Percentiles rank a stretch among this genome's conserved stretches.
Evolutionary conservation across 2,888 invertebrate species (phyloP).

Genomic region (Drosophila formosana): DNA sequence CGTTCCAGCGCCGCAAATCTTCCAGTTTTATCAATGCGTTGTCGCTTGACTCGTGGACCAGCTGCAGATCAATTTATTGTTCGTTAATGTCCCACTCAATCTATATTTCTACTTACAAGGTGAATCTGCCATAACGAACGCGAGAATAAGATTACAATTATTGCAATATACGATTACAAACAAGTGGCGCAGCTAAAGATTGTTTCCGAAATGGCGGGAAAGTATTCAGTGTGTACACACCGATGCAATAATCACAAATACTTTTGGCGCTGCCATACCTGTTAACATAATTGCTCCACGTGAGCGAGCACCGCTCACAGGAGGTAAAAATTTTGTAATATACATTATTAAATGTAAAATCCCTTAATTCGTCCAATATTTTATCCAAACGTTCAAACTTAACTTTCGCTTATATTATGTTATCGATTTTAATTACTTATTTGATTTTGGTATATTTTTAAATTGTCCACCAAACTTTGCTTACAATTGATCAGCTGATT

Average conservation of each 20-base stretch:
- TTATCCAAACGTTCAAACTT: no score
- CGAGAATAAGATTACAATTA: not conserved
- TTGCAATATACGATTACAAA: constrained; percentile 1
- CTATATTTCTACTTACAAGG: constrained; percentile 53
- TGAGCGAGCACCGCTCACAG: not conserved
- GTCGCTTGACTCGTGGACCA: constrained; percentile 87
- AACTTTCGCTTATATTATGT: no score
- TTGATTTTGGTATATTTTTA: no score
- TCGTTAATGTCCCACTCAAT: not conserved
- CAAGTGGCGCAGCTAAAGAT: not conserved
- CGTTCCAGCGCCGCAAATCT: constrained; percentile 91
- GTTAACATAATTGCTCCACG: constrained; percentile 28
- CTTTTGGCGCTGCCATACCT: constrained; percentile 7
- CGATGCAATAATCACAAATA: constrained; percentile 12
- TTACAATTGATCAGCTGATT: no score
- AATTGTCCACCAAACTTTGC: no score
- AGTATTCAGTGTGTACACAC: constrained; percentile 40
- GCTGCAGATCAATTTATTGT: constrained; percentile 47
- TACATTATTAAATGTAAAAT: no score
- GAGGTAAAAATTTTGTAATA: no score
- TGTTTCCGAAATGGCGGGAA: constrained; percentile 52
- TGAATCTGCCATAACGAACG: constrained; percentile 57
- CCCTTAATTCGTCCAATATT: no score
- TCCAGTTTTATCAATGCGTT: constrained; percentile 89
- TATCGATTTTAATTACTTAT: no score